These are phyloP conservation scores for Hippocampus abdominalis DNA, from an alignment of 2,113 vertebrate genomes.

Conservation along the genomic window DNA sequence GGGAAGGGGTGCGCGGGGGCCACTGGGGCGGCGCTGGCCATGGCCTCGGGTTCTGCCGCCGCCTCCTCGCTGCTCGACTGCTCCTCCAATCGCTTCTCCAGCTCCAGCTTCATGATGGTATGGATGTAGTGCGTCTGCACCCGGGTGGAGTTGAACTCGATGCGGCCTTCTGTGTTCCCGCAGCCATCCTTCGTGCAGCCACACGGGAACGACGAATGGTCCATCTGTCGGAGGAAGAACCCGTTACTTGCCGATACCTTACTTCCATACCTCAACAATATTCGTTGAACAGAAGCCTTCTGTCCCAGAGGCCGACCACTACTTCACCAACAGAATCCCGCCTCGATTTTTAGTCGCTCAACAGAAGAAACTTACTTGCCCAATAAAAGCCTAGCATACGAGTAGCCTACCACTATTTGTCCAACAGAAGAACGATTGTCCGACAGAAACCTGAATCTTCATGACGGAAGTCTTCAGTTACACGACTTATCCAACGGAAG, in stretches of 20 bases:
- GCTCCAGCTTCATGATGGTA: slow-evolving; percentile 92
- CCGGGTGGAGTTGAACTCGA: slow-evolving; percentile 89
- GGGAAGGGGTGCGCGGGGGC: slow-evolving; percentile 72
- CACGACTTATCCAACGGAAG: too few relatives aligned
- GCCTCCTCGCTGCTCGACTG: slow-evolving; percentile 61
- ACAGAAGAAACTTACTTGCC: too few relatives aligned
- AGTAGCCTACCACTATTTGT: too few relatives aligned
- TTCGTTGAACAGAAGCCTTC: too few relatives aligned
- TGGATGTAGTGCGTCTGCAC: slow-evolving; percentile 96
- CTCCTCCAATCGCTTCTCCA: slow-evolving; percentile 81
- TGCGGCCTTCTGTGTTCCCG: slow-evolving; percentile 85
- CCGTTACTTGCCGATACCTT: neutral
- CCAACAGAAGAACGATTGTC: too few relatives aligned
- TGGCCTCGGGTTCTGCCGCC: slow-evolving; percentile 55
- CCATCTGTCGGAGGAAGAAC: slow-evolving; percentile 77
- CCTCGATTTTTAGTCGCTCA: too few relatives aligned
- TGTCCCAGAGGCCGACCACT: too few relatives aligned
- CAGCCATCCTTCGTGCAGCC: slow-evolving; percentile 92
- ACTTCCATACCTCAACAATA: too few relatives aligned
- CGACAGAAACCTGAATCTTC: too few relatives aligned
- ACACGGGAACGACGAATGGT: slow-evolving; percentile 93
- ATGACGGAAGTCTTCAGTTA: too few relatives aligned
- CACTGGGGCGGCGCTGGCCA: slow-evolving; percentile 29
- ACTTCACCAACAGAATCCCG: too few relatives aligned
- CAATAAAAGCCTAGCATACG: too few relatives aligned